Evolutionary conservation across 1,140 invertebrate genomes (phyloP), one percentile per base, ranked within the genome.

Genomic region (Lordiphosa stackelbergi): DNA sequence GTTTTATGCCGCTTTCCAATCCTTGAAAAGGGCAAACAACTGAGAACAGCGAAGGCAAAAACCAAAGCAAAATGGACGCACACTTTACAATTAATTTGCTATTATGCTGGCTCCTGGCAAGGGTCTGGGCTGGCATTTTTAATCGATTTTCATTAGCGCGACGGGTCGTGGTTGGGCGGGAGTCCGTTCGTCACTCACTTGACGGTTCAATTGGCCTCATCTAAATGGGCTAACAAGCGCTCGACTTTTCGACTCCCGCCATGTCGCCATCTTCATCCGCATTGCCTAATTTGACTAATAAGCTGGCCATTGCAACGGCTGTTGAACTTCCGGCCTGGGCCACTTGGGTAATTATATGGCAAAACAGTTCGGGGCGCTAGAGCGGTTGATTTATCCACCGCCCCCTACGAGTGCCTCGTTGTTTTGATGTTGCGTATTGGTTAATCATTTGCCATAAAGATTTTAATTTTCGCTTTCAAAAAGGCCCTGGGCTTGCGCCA

Each of bases 401-500:
- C 42, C 61, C 48, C 60, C 55, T 69, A 36, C 5, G 60, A 11
- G 9, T 13, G 36, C 49, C 66, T 43, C 53, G 35, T 53, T 58
- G 22, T 52, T 45, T 28, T 47, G 42, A 46, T 60, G 34, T 60
- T 68, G 43, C 62, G 66, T 77, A 83, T 83, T 83, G 77, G 77
- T 73, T 83, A 83, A 83, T 83, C 77, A 83, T 83, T 83, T 73
- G 77, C 77, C 61, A 83, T 83, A 83, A 81, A 77, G 77, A 83
- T 83, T 83, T 83, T 83, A 83, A 83, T 83, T 83, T 83, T 78
- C 77, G 77, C 68, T 63, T 72, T 77, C 83, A 75, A 83, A 81
- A 63, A 64, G 71, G 57, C 49, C 70, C 43, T 42, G 22, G 47
- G 12, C 22, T 10, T 36, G 37, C 28, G 28, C 28, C 28, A 31